Conservation (phyloP, 2,888 invertebrate genomes). For the Apamea anceps region DNA sequence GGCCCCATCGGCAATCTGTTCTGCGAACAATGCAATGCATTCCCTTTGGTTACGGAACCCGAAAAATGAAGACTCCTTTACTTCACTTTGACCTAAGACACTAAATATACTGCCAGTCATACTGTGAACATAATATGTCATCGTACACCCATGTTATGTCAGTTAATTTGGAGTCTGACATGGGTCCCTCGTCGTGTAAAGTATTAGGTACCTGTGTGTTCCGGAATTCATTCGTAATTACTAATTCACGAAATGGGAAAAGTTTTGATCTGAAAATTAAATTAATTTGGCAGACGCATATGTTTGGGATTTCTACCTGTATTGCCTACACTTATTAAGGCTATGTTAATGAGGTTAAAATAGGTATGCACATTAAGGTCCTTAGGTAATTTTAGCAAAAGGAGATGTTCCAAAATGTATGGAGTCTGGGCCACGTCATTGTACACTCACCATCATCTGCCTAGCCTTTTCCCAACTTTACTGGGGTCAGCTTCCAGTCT, state of each 20-base stretch:
- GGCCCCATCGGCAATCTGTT: too few species aligned
- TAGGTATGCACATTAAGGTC: neutral
- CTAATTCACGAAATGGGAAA: slow-evolving; percentile 12
- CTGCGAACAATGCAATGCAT: too few species aligned
- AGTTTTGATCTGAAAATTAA: slow-evolving; percentile 15
- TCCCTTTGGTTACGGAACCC: neutral
- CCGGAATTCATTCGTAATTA: slow-evolving; percentile 33
- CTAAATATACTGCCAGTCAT: slow-evolving; percentile 16
- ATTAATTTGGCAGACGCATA: neutral
- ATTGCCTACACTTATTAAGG: neutral
- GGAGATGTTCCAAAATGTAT: too few species aligned
- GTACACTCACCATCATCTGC: too few species aligned
- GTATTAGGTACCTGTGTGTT: slow-evolving; percentile 2
- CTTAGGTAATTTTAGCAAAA: neutral
- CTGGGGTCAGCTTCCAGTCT: too few species aligned
- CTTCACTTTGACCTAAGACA: neutral
- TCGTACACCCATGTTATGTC: slow-evolving; percentile 11
- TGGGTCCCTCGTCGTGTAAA: slow-evolving; percentile 7
- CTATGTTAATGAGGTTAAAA: neutral
- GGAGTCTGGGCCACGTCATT: too few species aligned
- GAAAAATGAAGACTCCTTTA: neutral
- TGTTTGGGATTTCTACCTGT: neutral
- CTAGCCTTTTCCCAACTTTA: too few species aligned
- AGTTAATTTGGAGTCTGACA: slow-evolving; percentile 42
- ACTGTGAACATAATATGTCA: neutral